Conservation (phyloP, 2,113 vertebrate genomes). For the Anseranas semipalmata region DNA sequence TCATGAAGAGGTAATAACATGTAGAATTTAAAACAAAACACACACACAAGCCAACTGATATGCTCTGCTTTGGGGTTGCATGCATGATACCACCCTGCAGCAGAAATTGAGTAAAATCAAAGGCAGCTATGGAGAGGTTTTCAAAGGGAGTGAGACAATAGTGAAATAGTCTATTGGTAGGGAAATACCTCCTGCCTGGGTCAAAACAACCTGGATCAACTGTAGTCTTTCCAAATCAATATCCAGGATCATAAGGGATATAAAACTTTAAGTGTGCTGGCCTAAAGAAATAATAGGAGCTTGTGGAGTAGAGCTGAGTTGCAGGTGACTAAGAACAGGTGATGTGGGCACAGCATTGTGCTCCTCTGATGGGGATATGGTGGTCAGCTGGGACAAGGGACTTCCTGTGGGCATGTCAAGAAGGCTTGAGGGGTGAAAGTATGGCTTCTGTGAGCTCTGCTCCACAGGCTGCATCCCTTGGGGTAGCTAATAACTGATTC, state of each 20-base stretch:
- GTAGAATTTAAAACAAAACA: neutral
- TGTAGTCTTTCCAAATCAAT: neutral
- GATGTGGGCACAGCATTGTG: rapidly evolving
- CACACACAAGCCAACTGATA: neutral
- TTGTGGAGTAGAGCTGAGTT: neutral
- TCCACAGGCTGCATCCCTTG: neutral
- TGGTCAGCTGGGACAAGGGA: neutral
- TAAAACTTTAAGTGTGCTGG: neutral
- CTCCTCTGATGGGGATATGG: neutral
- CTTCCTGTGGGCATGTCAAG: rapidly evolving
- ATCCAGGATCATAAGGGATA: neutral
- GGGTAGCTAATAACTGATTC: neutral
- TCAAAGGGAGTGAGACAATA: neutral
- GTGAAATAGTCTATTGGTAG: neutral
- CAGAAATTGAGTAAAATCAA: neutral
- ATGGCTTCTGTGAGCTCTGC: neutral
- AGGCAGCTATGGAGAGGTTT: neutral
- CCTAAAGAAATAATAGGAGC: neutral
- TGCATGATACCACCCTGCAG: neutral
- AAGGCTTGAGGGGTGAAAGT: neutral
- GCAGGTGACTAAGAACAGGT: neutral
- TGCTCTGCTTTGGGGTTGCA: neutral
- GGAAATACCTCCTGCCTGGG: neutral
- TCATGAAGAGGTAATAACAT: neutral
- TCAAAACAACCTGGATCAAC: neutral